Evolutionary conservation across 2,113 vertebrate species (phyloP), one percentile per base, ranked within the genome.

Genomic region (Charadrius vociferus): DNA sequence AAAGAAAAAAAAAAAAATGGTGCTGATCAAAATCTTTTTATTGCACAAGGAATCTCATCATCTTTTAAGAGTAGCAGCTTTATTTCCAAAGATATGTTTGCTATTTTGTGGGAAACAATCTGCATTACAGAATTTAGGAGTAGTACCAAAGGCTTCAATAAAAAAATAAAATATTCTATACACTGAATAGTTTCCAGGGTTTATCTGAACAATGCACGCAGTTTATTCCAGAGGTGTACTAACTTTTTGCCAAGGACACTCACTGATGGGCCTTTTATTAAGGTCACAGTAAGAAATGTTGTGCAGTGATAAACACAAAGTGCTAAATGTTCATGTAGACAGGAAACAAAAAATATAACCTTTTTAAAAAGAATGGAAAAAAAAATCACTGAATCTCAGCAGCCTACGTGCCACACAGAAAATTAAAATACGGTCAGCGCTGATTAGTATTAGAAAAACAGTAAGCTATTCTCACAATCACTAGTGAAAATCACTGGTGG

Each of bases 241-340:
- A 95, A 86, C 71, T 90, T 97, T 95, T 85, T 86, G 74, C 86
- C 92, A 94, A 95, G 86, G 92, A 88, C 83, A 75, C 39, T 93
- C 55, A 56, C 59, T 93, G 80, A 97, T 85, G 70, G 75, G 49
- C 49, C 74, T 93, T 95, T 93, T 97, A 95, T 96, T 95, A 95
- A 95, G 93, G 96, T 91, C 86, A 97, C 41, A 62, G 79, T 63
- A 94, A 95, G 88, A 96, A 97, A 91, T 75, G 65, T 43, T 91
- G 24, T 53, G n/a, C 32, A 63, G 53, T 81, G 67, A 79, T 95
- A 96, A 97, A 95, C 47, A 89, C 59, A 47, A 84, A 95, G 59
- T 68, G n/a, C 74, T 96, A 85, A 81, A 83, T 67, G 49, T 78
- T 86, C 66, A 67, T 61, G 53, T 50, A 91, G 53, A 82, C 19